Base-by-base conservation (phyloP, 1,140 invertebrate species). In the Heliconius hermathena region DNA sequence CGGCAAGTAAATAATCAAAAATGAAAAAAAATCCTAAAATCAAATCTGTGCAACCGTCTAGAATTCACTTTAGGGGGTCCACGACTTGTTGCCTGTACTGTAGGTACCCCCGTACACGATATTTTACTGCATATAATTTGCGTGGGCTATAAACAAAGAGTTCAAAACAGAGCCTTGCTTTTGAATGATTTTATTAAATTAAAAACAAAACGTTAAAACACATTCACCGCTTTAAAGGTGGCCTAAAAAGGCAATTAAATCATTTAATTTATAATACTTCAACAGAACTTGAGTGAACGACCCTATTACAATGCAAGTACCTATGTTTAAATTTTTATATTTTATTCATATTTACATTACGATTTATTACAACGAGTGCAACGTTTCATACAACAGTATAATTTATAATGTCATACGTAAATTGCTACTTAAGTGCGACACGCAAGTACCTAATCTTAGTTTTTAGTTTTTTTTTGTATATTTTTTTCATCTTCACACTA, bases 361-460 rank as follows among this genome's bases (percentile, higher is more conserved):
- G 26, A 66, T 66, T 66, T 66, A 49, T 75, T 20, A 60, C 36
- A 38, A 22, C n/a, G 22, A 38, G 36, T 36, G 52, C 54, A 74
- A 74, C 52, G 73, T 33, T 38, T 33, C 3, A 60, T 41, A 76
- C n/a, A n/a, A 38, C 29, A 36, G 26, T 41, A 38, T n/a, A 8
- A 38, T 66, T 18, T 33, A 76, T 22, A 41, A 54, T n/a, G 20
- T 70, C 57, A 76, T 41, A 26, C 11, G 74, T 36, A 76, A 36
- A 26, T 60, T 57, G 52, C 9, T 70, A 46, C 57, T 38, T 71
- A 76, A 22, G 74, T 29, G 74, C 54, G 60, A 49, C 74, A 46
- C 36, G 60, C 74, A 26, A 76, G 57, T 71, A 66, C 60, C 60
- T 66, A 76, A 76, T 70, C 74, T 36, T 66, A 46, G 60, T 71